Percentiles rank a stretch among this genome's conserved stretches.
These are phyloP conservation scores for Orthonyx spaldingii DNA, from an alignment of 2,113 vertebrate genomes.

Conservation along the genomic window DNA sequence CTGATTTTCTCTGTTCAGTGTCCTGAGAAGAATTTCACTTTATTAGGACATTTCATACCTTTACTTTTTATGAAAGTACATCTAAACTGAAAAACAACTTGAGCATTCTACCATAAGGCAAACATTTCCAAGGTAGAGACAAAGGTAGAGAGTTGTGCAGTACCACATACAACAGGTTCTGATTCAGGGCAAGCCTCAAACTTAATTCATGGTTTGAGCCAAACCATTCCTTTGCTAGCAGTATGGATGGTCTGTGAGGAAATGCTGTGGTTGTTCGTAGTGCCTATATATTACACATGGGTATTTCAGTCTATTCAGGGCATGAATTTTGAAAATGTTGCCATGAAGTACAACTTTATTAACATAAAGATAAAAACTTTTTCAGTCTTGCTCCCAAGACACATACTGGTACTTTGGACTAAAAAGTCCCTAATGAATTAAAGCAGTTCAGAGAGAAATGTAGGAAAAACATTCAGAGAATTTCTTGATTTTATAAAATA, in stretches of 20 bases:
- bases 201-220: not conserved
- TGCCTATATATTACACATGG: not conserved
- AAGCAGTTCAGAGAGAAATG: not conserved
- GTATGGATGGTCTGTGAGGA: not conserved
- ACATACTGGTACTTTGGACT: not conserved
- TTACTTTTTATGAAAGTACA: not conserved
- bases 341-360: not conserved
- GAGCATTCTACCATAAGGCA: not conserved
- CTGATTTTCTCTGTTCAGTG: not conserved
- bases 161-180: not conserved
- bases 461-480: not conserved
- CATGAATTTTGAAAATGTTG: not conserved
- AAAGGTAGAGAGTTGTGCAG: not conserved
- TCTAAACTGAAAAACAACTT: not conserved
- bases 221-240: not conserved
- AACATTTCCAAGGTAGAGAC: not conserved
- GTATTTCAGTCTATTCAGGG: not conserved
- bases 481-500: not conserved
- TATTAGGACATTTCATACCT: not conserved
- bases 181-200: not conserved
- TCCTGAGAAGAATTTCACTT: not conserved
- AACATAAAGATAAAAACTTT: not conserved
- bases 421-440: not conserved
- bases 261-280: not conserved
- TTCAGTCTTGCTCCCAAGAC: not conserved